Conservation (phyloP, 2,888 invertebrate species). For the Drosophila mulleri region DNA sequence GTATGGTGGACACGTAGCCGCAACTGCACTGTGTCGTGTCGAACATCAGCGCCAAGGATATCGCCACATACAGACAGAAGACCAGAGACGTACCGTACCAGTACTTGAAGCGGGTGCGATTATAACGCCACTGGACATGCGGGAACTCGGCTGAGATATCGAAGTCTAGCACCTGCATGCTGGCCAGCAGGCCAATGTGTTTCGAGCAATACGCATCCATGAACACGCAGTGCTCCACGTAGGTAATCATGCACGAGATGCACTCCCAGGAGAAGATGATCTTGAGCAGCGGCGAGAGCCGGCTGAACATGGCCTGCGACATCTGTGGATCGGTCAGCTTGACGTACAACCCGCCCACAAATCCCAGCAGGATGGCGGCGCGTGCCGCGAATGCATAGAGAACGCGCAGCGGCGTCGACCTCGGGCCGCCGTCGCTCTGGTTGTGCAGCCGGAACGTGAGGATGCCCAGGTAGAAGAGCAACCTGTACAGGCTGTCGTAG, state of each 20-base stretch:
- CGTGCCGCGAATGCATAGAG: conserved; percentile 42
- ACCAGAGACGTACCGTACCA: conserved; percentile 49
- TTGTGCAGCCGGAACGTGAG: conserved; percentile 57
- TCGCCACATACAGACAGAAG: conserved; percentile 38
- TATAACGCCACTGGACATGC: conserved; percentile 75
- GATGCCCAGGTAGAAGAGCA: conserved; percentile 66
- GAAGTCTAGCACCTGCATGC: conserved; percentile 70
- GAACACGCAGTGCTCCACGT: conserved; percentile 50
- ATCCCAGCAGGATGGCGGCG: conserved; percentile 46
- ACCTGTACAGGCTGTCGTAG: conserved; percentile 64
- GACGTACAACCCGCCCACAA: conserved; percentile 54
- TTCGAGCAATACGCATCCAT: conserved; percentile 59
- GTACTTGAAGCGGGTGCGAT: conserved; percentile 70
- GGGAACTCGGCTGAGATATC: conserved; percentile 61
- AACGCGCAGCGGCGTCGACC: conserved; percentile 29
- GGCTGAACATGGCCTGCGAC: conserved; percentile 61
- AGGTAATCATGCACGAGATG: conserved; percentile 55
- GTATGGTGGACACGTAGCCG: conserved; percentile 63
- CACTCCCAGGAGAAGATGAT: conserved; percentile 70
- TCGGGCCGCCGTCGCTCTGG: conserved; percentile 41
- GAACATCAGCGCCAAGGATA: conserved; percentile 64
- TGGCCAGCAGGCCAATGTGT: conserved; percentile 62
- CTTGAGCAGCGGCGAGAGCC: conserved; percentile 71
- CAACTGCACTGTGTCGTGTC: conserved; percentile 70
- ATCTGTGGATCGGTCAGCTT: conserved; percentile 62